A percentile compares a stretch with the other conserved stretches of the same genome.
Conservation (phyloP, 2,797 vertebrate species). For the Leptoclinus maculatus region DNA sequence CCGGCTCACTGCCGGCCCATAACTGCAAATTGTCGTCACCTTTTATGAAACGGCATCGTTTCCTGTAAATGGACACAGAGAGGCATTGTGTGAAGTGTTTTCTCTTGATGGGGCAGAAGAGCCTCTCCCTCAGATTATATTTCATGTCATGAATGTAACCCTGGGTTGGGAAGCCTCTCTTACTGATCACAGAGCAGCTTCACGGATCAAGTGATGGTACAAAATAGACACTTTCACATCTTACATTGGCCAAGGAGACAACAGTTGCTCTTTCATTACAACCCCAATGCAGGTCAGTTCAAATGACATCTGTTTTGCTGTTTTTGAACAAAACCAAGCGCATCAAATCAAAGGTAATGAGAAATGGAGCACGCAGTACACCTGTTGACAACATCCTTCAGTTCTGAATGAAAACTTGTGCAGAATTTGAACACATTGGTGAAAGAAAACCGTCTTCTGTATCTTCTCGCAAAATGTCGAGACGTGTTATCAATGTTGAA, state of each 20-base stretch:
- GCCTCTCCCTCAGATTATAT: neutral
- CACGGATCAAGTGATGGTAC: constrained; percentile 4
- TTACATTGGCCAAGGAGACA: neutral
- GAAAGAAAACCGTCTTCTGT: neutral
- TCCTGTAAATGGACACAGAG: constrained; percentile 9
- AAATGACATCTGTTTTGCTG: neutral
- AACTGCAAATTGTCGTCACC: constrained; percentile 35
- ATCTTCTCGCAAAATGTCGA: neutral
- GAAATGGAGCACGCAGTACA: neutral
- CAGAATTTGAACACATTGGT: neutral
- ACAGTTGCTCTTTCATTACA: neutral
- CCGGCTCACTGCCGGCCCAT: constrained; percentile 9
- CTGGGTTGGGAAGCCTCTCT: neutral
- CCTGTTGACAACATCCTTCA: constrained; percentile 1
- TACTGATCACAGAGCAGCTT: constrained; percentile 1
- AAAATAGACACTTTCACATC: neutral
- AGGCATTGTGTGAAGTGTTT: neutral
- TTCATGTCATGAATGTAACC: neutral
- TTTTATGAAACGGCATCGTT: constrained; percentile 1
- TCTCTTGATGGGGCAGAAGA: neutral
- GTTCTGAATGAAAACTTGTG: constrained; percentile 2
- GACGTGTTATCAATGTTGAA: neutral
- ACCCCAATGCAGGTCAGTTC: neutral
- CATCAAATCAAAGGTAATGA: neutral
- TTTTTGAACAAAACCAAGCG: neutral